Base-by-base conservation (phyloP, 2,888 invertebrate species). In the Glaucopsyche alexis region DNA sequence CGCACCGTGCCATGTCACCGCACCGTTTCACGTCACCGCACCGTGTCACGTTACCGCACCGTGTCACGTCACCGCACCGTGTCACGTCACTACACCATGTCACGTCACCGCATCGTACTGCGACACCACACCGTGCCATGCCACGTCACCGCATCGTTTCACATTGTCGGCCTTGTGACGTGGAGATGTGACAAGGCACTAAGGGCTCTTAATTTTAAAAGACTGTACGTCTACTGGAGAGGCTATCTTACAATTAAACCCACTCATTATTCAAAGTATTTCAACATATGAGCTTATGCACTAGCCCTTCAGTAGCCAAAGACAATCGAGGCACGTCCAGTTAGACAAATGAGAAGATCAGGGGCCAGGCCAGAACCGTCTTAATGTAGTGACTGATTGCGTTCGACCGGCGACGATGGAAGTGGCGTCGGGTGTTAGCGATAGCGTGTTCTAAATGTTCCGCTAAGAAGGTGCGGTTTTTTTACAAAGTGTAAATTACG, bases 381-480 rank as follows among this genome's bases (percentile, higher is more conserved):
- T 69, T 69, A 69, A 47, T 49, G 69, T 69, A 69, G 69, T 69
- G 69, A 69, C 69, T 69, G 69, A 69, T 69, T 69, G 69, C 69
- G 69, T 69, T 69, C 47, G 69, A 69, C 69, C 47, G 69, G 49
- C 69, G 69, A 49, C 47, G 29, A 19, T 69, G 19, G 19, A 29
- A 19, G 13, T 1, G 65, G 55, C 29, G 29, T 11, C 6, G 60
- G 29, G 60, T 60, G 29, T 29, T 13, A 60, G 29, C 5, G 29
- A 7, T 29, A 14, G 60, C 60, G 29, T 29, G 7, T 11, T 47
- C 47, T 42, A 42, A 42, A 52, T 52, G 52, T 19, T 55, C 4
- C 19, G 19, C 55, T 29, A 55, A 55, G 55, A 55, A 19, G 29
- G 11, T 19, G 55, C 52, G 52, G 52, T 52, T 49, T 52, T 52